A percentile compares a stretch with the other conserved stretches of the same genome.
These are phyloP conservation scores for Cydia amplana DNA, from an alignment of 1,140 invertebrate genomes.

Conservation along the genomic window DNA sequence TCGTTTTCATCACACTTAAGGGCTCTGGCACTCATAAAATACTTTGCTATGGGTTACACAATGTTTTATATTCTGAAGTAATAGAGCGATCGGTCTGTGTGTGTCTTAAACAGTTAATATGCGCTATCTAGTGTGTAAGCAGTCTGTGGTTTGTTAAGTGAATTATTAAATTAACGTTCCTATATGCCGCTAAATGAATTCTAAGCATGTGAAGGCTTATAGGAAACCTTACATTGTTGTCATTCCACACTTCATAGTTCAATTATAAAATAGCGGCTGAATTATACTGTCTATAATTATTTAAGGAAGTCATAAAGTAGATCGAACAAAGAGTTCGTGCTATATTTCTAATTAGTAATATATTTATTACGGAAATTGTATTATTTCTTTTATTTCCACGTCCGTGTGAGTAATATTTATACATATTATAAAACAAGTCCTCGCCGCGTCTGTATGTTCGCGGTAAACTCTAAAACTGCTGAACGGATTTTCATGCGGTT, in stretches of 20 bases:
- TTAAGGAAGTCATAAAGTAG: background rate
- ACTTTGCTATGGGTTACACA: too few relatives aligned
- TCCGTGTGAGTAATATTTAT: too few relatives aligned
- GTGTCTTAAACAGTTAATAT: background rate
- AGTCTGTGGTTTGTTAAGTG: background rate
- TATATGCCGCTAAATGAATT: slow-evolving; percentile 2
- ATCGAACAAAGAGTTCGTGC: background rate
- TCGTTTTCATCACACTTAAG: too few relatives aligned
- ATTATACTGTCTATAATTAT: background rate
- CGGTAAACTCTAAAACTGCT: too few relatives aligned
- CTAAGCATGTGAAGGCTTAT: slow-evolving; percentile 9
- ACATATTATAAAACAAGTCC: too few relatives aligned
- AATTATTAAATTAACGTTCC: slow-evolving; percentile 25
- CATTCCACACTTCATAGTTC: background rate
- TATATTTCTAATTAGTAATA: background rate
- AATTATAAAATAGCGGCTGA: background rate
- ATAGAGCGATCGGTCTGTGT: too few relatives aligned
- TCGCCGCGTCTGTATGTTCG: too few relatives aligned
- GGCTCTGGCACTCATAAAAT: too few relatives aligned
- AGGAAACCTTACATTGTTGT: background rate
- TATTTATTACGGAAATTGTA: background rate
- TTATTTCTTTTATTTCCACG: background rate
- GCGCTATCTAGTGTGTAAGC: background rate
- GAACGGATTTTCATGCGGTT: too few relatives aligned
- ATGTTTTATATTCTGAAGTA: too few relatives aligned